Evolutionary conservation across 2,113 vertebrate species (phyloP).

Genomic region (Rattus norvegicus): DNA sequence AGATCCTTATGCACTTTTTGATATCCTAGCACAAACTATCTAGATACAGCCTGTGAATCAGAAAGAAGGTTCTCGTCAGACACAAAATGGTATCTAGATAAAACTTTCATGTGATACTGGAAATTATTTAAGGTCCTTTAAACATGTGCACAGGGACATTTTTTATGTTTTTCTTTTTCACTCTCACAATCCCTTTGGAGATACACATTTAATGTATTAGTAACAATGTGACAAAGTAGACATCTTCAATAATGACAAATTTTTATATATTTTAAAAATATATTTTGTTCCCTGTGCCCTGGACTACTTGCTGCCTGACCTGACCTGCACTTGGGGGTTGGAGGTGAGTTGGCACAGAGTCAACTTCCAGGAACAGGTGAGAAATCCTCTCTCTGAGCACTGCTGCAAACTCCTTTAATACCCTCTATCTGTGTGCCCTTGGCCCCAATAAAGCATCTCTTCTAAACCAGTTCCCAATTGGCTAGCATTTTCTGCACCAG

Average conservation of each 20-base stretch:
- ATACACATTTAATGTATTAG: background rate
- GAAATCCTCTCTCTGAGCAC: too few relatives aligned
- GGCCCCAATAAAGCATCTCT: too few relatives aligned
- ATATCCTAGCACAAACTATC: background rate
- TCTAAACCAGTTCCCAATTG: too few relatives aligned
- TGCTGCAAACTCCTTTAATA: too few relatives aligned
- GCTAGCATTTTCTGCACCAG: too few relatives aligned
- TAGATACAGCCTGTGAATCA: background rate
- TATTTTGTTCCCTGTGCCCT: background rate
- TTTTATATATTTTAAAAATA: background rate
- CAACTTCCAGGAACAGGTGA: too few relatives aligned
- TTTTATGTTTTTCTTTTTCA: background rate
- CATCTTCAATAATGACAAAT: background rate
- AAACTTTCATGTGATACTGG: background rate
- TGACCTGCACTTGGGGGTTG: too few relatives aligned
- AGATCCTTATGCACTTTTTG: background rate
- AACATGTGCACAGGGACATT: background rate
- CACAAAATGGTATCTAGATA: background rate
- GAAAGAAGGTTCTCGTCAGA: background rate
- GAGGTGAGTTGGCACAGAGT: too few relatives aligned
- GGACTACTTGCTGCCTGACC: too few relatives aligned
- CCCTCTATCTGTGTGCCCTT: rapidly evolving
- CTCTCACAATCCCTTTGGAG: background rate
- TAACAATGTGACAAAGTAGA: background rate
- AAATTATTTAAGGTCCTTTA: background rate